Evolutionary conservation across 2,113 vertebrate species (phyloP).

Genomic region (Lutjanus erythropterus): DNA sequence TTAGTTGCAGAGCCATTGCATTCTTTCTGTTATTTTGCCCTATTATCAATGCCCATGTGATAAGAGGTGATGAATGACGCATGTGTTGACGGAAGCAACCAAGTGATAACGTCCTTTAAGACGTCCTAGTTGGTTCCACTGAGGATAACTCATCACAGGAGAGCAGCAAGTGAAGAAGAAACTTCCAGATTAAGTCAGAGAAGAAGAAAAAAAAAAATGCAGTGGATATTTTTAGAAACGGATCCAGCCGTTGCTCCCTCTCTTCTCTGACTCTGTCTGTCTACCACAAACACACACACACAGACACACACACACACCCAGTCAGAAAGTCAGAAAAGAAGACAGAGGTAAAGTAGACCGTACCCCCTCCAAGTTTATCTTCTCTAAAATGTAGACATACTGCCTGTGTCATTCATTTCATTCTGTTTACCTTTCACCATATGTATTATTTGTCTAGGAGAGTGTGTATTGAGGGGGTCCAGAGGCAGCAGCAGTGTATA

Average conservation of each 20-base stretch:
- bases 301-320: constrained; percentile 11
- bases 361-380: neutral
- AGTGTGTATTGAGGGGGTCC: constrained; percentile 2
- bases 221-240: constrained; percentile 72
- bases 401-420: neutral
- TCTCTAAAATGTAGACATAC: neutral
- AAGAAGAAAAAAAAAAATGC: constrained; percentile 18
- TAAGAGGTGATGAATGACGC: constrained; percentile 32
- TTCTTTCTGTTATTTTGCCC: neutral
- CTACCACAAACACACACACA: neutral
- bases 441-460: neutral
- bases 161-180: constrained; percentile 48
- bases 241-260: constrained; percentile 17
- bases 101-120: constrained; percentile 1
- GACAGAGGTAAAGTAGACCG: neutral
- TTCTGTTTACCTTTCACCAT: constrained; percentile 28
- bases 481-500: constrained; percentile 8
- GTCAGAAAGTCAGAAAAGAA: neutral
- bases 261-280: constrained; percentile 12
- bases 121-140: constrained; percentile 23
- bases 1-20: neutral
- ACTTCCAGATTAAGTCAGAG: constrained; percentile 60
- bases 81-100: constrained; percentile 35
- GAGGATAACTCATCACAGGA: constrained; percentile 26
- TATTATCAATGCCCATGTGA: neutral